phyloP scores from a whole-genome alignment of 1,140 invertebrate genomes.

The Parasteatoda tepidariorum region DNA sequence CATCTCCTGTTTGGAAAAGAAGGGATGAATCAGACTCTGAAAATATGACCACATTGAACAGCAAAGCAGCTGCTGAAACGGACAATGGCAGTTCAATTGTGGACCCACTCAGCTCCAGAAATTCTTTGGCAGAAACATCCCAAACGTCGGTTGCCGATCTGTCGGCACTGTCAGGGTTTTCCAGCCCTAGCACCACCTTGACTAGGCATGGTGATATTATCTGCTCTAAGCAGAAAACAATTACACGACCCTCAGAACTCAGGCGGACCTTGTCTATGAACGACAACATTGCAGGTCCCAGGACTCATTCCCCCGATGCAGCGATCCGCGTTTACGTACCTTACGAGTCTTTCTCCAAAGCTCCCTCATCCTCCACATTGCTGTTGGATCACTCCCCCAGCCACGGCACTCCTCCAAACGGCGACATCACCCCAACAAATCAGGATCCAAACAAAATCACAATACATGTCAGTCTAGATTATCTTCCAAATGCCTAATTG shows the following conservation, averaged over 20 bases:
- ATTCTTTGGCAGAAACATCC: slow-evolving; percentile 83
- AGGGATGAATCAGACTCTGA: slow-evolving; percentile 42
- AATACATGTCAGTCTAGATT: slow-evolving; percentile 57
- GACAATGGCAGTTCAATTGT: slow-evolving; percentile 76
- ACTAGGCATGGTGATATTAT: slow-evolving; percentile 58
- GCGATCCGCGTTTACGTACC: slow-evolving; percentile 83
- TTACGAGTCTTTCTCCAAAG: slow-evolving; percentile 67
- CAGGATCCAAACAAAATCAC: slow-evolving; percentile 62
- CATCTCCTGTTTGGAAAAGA: slow-evolving; percentile 53
- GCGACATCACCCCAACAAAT: slow-evolving; percentile 60
- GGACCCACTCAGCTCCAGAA: slow-evolving; percentile 74
- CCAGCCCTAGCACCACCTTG: slow-evolving; percentile 61
- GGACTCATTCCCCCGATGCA: slow-evolving; percentile 70
- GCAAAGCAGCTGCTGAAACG: slow-evolving; percentile 76
- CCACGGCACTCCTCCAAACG: slow-evolving; percentile 57
- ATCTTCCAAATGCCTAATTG: too few species aligned
- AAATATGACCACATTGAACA: slow-evolving; percentile 42
- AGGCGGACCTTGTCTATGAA: slow-evolving; percentile 63
- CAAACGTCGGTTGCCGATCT: slow-evolving; percentile 85
- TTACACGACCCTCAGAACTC: slow-evolving; percentile 26
- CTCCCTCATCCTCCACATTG: slow-evolving; percentile 53
- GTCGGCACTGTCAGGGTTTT: slow-evolving; percentile 76
- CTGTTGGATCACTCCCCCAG: slow-evolving; percentile 38
- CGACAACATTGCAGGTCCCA: slow-evolving; percentile 49
- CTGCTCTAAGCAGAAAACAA: slow-evolving; percentile 46